Evolutionary conservation across 2,888 invertebrate species (phyloP), one percentile per base, ranked within the genome.

Genomic region (Plutella xylostella): DNA sequence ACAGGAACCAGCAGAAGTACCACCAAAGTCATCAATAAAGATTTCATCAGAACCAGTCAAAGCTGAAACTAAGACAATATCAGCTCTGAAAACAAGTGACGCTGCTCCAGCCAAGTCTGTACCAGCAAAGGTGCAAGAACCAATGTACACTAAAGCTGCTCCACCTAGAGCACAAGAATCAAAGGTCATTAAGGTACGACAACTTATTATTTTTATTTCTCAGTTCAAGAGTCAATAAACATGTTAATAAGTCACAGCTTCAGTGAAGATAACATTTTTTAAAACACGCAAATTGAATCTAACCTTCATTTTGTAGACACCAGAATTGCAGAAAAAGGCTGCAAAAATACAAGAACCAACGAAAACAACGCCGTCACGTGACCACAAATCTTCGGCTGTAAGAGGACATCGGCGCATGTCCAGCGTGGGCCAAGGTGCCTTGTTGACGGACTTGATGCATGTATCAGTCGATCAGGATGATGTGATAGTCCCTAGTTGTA

Each of bases 101-200:
- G 68, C 71, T 0, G 60, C 70, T 0, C 59, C 68, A 1, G 70
- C 54, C 12, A 79, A 77, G 44, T 77, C 80, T 0, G 58, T 73
- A 12, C 78, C 80, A 0, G 69, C 79, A 1, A 80, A 76, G 50
- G 50, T 76, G 0, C 78, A 79, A 33, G 82, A 82, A 41, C 72
- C 82, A 0, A 67, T 79, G 70, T 78, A 80, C 39, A 69, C 76
- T 0, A 80, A 78, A 49, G 74, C 78, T 31, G 75, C 78, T 1
- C 53, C 71, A 1, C 72, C 75, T 9, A 42, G 42, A 28, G 14
- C 28, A 12, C 42, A 34, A 21, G 48, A 46, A 6, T 12, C 42
- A 2, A 80, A 77, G 57, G 56, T 70, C 6, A 65, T 58, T 40
- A 77, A 77, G 72, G 78, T 77, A 58, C 31, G 40, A 14, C n/a